Evolutionary conservation across 92 coral and sea anemone species (phyloP).

Genomic region (Epizoanthus scotinus): DNA sequence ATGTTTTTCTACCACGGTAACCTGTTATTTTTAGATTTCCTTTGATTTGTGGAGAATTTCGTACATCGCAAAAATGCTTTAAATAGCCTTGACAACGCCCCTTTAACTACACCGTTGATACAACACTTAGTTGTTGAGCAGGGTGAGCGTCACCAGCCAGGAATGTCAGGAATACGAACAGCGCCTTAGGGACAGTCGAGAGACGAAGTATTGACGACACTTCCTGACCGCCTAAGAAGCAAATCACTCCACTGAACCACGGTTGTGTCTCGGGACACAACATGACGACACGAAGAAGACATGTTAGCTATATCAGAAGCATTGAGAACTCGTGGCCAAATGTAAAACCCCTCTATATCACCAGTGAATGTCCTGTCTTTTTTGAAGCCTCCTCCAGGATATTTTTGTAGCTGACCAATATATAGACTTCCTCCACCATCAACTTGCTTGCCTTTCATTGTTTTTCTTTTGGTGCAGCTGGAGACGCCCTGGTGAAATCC

Average conservation of each 20-base stretch:
- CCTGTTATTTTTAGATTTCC: no score
- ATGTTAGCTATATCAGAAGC: background rate
- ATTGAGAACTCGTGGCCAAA: constrained; percentile 17
- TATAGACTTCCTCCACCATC: constrained; percentile 14
- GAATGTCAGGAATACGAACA: no score
- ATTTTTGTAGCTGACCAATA: background rate
- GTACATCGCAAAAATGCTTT: no score
- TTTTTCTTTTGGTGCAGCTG: background rate
- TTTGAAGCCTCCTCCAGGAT: background rate
- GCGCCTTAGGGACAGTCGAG: no score
- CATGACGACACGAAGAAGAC: constrained; percentile 10
- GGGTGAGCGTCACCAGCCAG: no score
- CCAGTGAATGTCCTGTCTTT: background rate
- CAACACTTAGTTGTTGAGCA: no score
- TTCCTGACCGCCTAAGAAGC: background rate
- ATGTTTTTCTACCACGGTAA: no score
- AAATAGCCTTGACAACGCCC: no score
- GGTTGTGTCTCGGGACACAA: background rate
- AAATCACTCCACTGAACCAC: constrained; percentile 15
- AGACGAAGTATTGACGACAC: background rate
- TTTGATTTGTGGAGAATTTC: no score
- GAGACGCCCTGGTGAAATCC: background rate
- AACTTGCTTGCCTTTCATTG: background rate
- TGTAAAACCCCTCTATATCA: constrained; percentile 11
- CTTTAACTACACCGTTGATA: no score